Evolutionary conservation across 2,113 vertebrate genomes (phyloP).

Genomic region (Bettongia penicillata): DNA sequence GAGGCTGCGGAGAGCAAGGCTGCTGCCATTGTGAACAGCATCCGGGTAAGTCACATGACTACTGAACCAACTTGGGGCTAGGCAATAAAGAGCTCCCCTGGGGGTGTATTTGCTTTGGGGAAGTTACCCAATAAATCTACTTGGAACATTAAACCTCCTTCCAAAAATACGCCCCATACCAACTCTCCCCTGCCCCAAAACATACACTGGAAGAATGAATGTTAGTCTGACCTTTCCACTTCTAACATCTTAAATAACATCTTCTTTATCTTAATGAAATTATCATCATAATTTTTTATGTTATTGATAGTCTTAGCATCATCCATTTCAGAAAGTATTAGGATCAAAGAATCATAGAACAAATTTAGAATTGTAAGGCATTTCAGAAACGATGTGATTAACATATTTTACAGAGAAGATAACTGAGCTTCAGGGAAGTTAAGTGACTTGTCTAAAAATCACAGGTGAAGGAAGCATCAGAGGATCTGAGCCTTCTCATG

Average conservation of each 20-base stretch:
- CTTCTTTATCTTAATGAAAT: background rate
- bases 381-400: background rate
- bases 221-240: background rate
- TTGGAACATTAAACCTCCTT: background rate
- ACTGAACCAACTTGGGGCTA: fast-evolving
- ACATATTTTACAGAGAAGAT: background rate
- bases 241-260: background rate
- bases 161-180: background rate
- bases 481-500: background rate
- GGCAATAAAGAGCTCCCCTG: background rate
- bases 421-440: background rate
- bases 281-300: background rate
- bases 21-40: slow-evolving; percentile 97
- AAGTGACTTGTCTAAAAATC: background rate
- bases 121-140: background rate
- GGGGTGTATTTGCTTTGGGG: background rate
- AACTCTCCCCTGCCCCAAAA: background rate
- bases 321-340: background rate
- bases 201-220: background rate
- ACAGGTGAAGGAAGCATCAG: background rate
- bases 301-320: background rate
- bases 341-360: background rate
- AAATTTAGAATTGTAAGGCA: background rate
- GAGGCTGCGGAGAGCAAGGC: slow-evolving; percentile 98
- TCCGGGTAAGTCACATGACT: slow-evolving; percentile 86